phyloP scores from a whole-genome alignment of 2,797 vertebrate species.

The Balearica regulorum region DNA sequence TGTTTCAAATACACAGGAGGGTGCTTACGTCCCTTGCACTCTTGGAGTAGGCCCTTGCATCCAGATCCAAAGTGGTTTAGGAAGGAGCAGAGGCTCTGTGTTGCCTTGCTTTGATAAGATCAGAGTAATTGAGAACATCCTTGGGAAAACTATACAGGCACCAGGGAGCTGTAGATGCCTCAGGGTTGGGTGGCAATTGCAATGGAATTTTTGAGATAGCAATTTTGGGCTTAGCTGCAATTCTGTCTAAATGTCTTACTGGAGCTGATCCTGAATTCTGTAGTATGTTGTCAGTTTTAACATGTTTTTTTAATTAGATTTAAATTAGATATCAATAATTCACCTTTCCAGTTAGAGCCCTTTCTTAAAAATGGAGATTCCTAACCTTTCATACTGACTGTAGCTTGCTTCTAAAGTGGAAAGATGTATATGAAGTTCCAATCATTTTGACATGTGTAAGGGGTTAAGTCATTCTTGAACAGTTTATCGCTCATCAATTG shows the following conservation, averaged over 20 bases:
- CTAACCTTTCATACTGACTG: neutral
- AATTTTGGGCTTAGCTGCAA: constrained; percentile 50
- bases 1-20: neutral
- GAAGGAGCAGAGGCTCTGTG: neutral
- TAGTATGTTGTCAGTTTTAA: neutral
- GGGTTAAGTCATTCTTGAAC: constrained; percentile 80
- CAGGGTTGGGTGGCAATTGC: constrained; percentile 9
- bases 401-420: constrained; percentile 5
- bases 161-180: neutral
- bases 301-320: neutral
- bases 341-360: neutral
- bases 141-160: neutral
- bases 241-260: neutral
- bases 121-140: neutral
- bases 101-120: neutral
- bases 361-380: neutral
- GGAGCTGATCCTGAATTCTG: neutral
- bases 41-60: neutral
- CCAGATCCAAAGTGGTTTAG: neutral
- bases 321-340: neutral
- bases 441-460: constrained; percentile 72
- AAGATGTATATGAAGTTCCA: constrained; percentile 32
- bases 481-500: constrained; percentile 84
- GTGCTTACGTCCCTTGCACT: neutral
- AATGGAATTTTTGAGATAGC: neutral